Evolutionary conservation across 2,113 vertebrate species (phyloP).

Genomic region (Xiphias gladius): DNA sequence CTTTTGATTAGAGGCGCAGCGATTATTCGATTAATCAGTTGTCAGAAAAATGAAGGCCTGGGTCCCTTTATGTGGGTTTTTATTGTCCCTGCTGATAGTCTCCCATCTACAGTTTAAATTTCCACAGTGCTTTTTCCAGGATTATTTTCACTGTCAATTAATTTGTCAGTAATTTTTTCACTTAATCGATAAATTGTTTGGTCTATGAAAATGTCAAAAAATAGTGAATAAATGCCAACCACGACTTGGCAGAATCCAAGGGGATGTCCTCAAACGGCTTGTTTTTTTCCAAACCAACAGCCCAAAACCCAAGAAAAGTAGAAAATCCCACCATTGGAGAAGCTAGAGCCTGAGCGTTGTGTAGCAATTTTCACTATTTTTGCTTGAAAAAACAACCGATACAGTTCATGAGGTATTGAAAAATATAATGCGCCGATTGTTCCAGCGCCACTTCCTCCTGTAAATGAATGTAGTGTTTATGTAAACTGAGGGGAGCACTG

Average conservation of each 20-base stretch:
- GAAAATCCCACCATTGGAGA: not conserved
- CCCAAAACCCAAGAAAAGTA: not conserved
- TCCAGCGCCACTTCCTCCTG: not conserved
- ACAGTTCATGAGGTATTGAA: not conserved
- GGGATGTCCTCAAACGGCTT: not conserved
- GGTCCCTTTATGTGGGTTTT: not conserved
- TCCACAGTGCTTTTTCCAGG: not conserved
- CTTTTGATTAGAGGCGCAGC: conserved; percentile 1
- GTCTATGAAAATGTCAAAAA: not conserved
- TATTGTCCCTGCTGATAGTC: not conserved
- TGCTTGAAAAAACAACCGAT: not conserved
- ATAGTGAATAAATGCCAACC: not conserved
- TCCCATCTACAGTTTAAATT: not conserved
- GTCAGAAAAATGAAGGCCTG: not conserved
- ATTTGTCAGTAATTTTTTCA: not conserved
- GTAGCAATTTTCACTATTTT: not conserved
- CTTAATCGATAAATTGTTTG: not conserved
- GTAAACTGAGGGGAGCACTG: conserved; percentile 11
- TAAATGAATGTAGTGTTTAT: not conserved
- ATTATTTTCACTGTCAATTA: not conserved
- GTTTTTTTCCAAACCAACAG: not conserved
- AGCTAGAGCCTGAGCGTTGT: not conserved
- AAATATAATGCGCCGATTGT: not conserved
- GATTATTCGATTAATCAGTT: not conserved
- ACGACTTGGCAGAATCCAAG: not conserved